Conservation (phyloP, 2,113 vertebrate species). For the Hypocryptadius cinnamomeus region DNA sequence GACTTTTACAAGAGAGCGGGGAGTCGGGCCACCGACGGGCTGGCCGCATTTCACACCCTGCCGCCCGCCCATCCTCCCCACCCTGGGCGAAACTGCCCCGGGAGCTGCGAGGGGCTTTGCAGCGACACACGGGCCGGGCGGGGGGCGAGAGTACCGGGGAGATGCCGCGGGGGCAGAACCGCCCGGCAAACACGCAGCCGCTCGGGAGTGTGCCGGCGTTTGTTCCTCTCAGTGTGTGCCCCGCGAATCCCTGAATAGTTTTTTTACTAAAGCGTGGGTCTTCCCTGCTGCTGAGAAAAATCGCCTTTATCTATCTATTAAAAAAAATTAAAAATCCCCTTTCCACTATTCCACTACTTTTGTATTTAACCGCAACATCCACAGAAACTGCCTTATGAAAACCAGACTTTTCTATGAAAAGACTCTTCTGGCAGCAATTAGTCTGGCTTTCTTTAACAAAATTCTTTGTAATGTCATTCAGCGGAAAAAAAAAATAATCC, state of each 20-base stretch:
- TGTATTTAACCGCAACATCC: conserved; percentile 66
- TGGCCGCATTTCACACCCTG: neutral
- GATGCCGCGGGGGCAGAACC: neutral
- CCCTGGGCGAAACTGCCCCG: neutral
- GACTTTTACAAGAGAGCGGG: neutral
- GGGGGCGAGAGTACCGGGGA: neutral
- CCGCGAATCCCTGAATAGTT: neutral
- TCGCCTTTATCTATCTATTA: neutral
- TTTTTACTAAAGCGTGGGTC: conserved; percentile 15
- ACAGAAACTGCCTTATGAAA: conserved; percentile 74
- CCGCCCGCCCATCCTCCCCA: neutral
- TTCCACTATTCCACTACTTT: conserved; percentile 51
- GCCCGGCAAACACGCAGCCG: neutral
- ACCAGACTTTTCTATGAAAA: conserved; percentile 72
- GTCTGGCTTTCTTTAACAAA: conserved; percentile 74
- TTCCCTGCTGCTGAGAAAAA: conserved; percentile 51
- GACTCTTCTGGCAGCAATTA: conserved; percentile 77
- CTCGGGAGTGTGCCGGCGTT: neutral
- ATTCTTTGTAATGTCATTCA: conserved; percentile 79
- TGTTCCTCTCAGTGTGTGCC: neutral
- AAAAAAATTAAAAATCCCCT: neutral
- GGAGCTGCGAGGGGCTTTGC: neutral
- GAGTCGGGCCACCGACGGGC: no score
- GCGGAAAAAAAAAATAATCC: neutral
- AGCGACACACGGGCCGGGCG: neutral